These are phyloP conservation scores for Xiphophorus maculatus DNA, from an alignment of 2,113 vertebrate species.

Conservation along the genomic window DNA sequence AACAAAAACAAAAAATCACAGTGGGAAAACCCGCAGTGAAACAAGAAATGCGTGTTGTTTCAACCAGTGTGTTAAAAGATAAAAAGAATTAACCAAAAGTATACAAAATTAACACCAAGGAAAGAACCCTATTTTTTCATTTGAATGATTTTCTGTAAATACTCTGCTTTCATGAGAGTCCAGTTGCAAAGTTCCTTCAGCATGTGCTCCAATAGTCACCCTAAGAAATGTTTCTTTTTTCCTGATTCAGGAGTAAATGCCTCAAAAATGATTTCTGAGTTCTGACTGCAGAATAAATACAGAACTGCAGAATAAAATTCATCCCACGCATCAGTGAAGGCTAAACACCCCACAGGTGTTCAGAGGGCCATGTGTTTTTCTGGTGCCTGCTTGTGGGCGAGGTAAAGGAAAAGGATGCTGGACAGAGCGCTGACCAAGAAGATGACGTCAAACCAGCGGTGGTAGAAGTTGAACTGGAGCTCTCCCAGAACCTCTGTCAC, in stretches of 20 bases:
- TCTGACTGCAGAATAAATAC: slow-evolving; percentile 24
- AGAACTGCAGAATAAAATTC: slow-evolving; percentile 31
- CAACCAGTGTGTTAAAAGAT: slow-evolving; percentile 53
- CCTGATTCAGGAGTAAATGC: slow-evolving; percentile 78
- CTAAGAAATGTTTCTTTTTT: slow-evolving; percentile 42
- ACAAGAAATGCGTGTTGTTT: slow-evolving; percentile 4
- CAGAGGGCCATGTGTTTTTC: slow-evolving; percentile 92
- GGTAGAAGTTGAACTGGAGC: slow-evolving; percentile 98
- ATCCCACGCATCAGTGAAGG: neutral
- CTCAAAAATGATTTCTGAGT: slow-evolving; percentile 11
- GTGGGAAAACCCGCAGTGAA: slow-evolving; percentile 6
- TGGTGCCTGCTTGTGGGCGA: slow-evolving; percentile 97
- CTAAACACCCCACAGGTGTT: slow-evolving; percentile 23
- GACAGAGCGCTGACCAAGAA: slow-evolving; percentile 97
- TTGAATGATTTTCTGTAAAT: neutral
- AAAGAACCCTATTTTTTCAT: slow-evolving; percentile 6
- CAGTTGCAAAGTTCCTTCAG: slow-evolving; percentile 11
- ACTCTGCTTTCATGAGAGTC: neutral
- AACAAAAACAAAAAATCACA: neutral
- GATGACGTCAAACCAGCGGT: slow-evolving; percentile 99
- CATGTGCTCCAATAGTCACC: slow-evolving; percentile 6
- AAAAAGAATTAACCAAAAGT: neutral
- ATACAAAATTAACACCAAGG: neutral
- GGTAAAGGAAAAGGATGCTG: slow-evolving; percentile 97
- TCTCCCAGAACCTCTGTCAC: slow-evolving; percentile 96